phyloP scores from a whole-genome alignment of 2,797 vertebrate genomes.

The Pyrocephalus nanus region DNA sequence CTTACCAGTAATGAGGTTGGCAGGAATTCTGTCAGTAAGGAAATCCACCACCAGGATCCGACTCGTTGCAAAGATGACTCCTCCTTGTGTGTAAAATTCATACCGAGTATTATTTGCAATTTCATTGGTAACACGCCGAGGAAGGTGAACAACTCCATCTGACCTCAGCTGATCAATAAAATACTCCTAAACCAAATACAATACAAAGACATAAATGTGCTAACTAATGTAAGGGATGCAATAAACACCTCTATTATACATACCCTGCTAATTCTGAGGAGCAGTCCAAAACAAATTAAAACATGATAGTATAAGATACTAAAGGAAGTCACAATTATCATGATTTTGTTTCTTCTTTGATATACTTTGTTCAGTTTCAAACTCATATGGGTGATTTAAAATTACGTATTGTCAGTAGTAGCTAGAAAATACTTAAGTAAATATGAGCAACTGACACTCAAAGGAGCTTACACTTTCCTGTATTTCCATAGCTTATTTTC shows the following conservation, averaged over 20 bases:
- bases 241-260: not conserved
- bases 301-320: not conserved
- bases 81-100: conserved; percentile 90
- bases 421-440: not conserved
- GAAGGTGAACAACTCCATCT: conserved; percentile 89
- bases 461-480: not conserved
- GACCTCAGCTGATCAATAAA: conserved; percentile 89
- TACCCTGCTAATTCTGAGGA: not conserved
- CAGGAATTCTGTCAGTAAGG: conserved; percentile 92
- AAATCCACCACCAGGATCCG: conserved; percentile 97
- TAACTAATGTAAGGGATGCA: not conserved
- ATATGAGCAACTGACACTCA: not conserved
- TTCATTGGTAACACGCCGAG: conserved; percentile 89
- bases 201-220: not conserved
- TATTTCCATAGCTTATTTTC: not conserved
- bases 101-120: conserved; percentile 84
- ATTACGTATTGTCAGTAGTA: not conserved
- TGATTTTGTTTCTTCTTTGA: not conserved
- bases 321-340: not conserved
- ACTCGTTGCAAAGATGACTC: conserved; percentile 94
- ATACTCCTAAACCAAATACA: conserved; percentile 83
- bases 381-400: not conserved
- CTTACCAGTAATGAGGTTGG: conserved; percentile 90
- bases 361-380: not conserved
- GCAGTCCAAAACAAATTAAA: not conserved